A percentile compares a stretch with the other conserved stretches of the same genome.
Evolutionary conservation across 2,797 vertebrate species (phyloP).

Genomic region (Microtus agrestis): DNA sequence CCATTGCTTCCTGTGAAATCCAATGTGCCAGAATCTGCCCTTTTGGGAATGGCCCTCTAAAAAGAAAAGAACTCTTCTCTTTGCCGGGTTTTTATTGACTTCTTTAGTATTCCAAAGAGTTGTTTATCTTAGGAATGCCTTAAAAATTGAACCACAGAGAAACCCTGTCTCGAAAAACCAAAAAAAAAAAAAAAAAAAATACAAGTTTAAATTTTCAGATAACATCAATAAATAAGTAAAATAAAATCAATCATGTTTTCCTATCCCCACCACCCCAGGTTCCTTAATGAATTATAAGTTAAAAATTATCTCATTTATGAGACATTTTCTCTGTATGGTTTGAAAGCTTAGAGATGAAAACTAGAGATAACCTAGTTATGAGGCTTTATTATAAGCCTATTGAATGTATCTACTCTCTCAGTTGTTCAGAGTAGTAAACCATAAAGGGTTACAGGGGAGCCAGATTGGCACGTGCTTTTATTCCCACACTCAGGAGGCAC

Average conservation of each 20-base stretch:
- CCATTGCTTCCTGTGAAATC: neutral
- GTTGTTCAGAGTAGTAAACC: conserved; percentile 5
- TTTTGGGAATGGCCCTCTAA: conserved; percentile 24
- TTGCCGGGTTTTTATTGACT: conserved; percentile 9
- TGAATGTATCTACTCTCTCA: conserved; percentile 36
- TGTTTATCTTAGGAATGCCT: conserved; percentile 55
- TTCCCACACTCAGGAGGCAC: neutral
- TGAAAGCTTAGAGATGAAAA: neutral
- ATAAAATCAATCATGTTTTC: neutral
- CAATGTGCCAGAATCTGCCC: neutral
- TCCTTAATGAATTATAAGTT: conserved; percentile 36
- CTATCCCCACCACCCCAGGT: neutral
- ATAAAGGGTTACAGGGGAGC: neutral
- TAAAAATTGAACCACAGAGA: too few relatives aligned
- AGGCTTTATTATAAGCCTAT: neutral
- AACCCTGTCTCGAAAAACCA: too few relatives aligned
- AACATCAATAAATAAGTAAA: neutral
- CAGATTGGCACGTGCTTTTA: neutral
- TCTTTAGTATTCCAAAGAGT: conserved; percentile 19
- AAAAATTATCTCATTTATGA: conserved; percentile 36
- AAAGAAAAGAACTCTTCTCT: conserved; percentile 18
- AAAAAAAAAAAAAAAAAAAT: too few relatives aligned
- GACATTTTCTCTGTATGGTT: conserved; percentile 1
- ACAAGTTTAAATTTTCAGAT: conserved; percentile 47
- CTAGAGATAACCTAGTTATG: neutral